Evolutionary conservation across 2,113 vertebrate species (phyloP).

Genomic region (Macrotis lagotis): DNA sequence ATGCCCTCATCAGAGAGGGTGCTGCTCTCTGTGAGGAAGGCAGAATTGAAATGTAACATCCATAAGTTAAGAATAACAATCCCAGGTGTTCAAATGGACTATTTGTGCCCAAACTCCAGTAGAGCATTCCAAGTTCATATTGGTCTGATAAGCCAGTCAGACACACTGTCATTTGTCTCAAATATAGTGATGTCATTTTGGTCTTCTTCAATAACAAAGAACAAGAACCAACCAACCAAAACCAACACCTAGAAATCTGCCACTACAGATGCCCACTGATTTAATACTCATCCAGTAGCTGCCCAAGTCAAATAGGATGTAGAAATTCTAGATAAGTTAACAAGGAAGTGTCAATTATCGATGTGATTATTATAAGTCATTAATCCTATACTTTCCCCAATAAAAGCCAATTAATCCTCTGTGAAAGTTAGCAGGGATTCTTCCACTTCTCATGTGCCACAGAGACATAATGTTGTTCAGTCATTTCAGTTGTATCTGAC

Average conservation of each 20-base stretch:
- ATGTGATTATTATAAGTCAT: slow-evolving; percentile 43
- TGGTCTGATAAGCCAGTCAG: no score
- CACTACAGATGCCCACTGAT: slow-evolving; percentile 45
- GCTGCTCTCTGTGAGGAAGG: no score
- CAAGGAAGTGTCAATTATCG: slow-evolving; percentile 58
- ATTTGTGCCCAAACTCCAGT: no score
- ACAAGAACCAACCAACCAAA: no score
- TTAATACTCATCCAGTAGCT: slow-evolving; percentile 48
- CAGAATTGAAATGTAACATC: no score
- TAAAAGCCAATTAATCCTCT: slow-evolving; percentile 32
- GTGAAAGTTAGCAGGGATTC: background rate
- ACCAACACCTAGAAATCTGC: background rate
- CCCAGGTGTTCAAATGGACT: no score
- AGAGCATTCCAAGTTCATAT: no score
- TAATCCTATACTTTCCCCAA: slow-evolving; percentile 19
- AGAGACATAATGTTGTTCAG: background rate
- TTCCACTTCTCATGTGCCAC: background rate
- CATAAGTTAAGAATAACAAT: no score
- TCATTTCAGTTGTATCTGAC: background rate
- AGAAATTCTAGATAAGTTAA: background rate
- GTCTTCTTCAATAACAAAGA: no score
- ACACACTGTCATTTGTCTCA: no score
- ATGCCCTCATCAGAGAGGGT: no score
- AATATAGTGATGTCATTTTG: no score
- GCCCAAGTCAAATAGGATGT: slow-evolving; percentile 33